These are phyloP conservation scores for Danionella cerebrum DNA, from an alignment of 2,113 vertebrate genomes.

Conservation along the genomic window DNA sequence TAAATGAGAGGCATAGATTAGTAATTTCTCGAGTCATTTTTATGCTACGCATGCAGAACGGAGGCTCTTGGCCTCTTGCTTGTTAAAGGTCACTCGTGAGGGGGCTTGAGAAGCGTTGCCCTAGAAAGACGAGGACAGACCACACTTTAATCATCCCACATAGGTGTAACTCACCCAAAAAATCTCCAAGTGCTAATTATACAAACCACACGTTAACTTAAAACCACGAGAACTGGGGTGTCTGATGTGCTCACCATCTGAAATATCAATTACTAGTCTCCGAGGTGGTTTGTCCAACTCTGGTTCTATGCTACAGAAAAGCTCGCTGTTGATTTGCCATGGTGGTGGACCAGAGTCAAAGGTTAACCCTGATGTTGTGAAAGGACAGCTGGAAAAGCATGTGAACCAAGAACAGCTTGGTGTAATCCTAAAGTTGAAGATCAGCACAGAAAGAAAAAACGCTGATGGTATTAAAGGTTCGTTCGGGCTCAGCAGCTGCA, in stretches of 20 bases:
- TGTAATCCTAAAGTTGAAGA: slow-evolving; percentile 1
- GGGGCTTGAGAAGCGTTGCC: slow-evolving; percentile 42
- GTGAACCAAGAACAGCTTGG: slow-evolving; percentile 16
- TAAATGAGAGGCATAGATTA: slow-evolving; percentile 35
- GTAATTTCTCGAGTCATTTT: slow-evolving; percentile 31
- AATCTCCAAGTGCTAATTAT: background rate
- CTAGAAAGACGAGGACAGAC: slow-evolving; percentile 33
- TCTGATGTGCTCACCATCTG: background rate
- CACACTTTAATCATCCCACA: background rate
- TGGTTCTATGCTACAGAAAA: background rate
- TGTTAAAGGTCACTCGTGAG: slow-evolving; percentile 56
- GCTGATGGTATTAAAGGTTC: slow-evolving; percentile 52
- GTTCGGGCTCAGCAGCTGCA: slow-evolving; percentile 59
- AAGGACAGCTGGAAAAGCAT: slow-evolving; percentile 53
- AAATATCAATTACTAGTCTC: background rate
- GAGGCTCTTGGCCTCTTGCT: slow-evolving; percentile 30
- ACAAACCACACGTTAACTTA: background rate
- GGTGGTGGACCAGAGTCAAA: background rate
- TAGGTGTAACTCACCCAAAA: background rate
- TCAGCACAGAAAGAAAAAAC: slow-evolving; percentile 12
- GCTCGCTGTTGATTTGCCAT: background rate
- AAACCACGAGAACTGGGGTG: background rate
- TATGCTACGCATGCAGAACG: slow-evolving; percentile 18
- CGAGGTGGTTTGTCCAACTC: background rate
- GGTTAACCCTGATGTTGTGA: slow-evolving; percentile 34